A percentile compares a stretch with the other conserved stretches of the same genome.
Evolutionary conservation across 1,140 invertebrate genomes (phyloP).

Genomic region (Drosophila carrolli): DNA sequence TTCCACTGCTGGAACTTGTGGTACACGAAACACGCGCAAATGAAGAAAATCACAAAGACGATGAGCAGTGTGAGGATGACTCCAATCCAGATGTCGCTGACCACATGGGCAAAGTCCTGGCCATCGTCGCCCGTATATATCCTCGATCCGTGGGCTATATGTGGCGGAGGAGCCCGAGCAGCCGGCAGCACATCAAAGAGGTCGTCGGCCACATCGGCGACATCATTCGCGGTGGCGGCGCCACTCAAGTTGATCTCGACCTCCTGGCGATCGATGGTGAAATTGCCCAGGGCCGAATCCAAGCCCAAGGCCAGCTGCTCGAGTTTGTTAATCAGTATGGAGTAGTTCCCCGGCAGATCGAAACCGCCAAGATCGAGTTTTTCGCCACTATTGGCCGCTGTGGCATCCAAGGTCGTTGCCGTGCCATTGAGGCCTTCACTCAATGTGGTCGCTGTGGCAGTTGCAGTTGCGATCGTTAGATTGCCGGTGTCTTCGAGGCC

Average conservation of each 20-base stretch:
- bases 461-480: constrained; percentile 25
- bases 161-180: constrained; percentile 58
- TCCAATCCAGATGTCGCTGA: constrained; percentile 88
- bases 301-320: constrained; percentile 77
- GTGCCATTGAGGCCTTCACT: constrained; percentile 50
- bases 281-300: constrained; percentile 73
- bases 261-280: constrained; percentile 78
- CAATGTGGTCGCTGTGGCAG: constrained; percentile 8
- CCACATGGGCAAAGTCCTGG: constrained; percentile 76
- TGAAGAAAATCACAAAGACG: constrained; percentile 87
- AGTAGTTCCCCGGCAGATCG: constrained; percentile 83
- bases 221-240: constrained; percentile 56
- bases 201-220: constrained; percentile 65
- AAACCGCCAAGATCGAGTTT: constrained; percentile 68
- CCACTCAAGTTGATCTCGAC: constrained; percentile 72
- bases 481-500: constrained; percentile 57
- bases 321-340: constrained; percentile 82
- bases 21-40: constrained; percentile 87
- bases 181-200: constrained; percentile 61
- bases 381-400: constrained; percentile 51
- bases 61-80: constrained; percentile 87
- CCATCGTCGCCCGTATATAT: constrained; percentile 73
- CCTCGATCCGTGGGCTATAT: constrained; percentile 56
- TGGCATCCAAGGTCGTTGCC: constrained; percentile 41
- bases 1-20: constrained; percentile 89